Base-by-base conservation (phyloP, 1,140 invertebrate species). In the Tetramorium parvispinum region DNA sequence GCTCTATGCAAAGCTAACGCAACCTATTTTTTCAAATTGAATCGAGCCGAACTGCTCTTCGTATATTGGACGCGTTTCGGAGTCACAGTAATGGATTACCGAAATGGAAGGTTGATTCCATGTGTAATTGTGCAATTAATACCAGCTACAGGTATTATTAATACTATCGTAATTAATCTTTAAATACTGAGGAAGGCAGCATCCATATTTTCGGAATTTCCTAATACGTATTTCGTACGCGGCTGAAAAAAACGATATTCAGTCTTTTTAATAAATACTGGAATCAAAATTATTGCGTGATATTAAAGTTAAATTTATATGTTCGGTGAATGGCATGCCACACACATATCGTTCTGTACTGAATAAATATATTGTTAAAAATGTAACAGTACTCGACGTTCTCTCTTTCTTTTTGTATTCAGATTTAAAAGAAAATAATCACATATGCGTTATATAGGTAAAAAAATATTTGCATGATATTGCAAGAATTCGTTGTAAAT, bases 1-100 rank as follows among this genome's bases (percentile, higher is more conserved):
- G 68, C 85, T 85, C 78, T 73, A 73, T 79, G 85, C 65, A 77
- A 85, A 76, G 88, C 65, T 87, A 86, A 71, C 79, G 71, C 78
- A 83, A 89, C 73, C 89, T 90, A 89, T 90, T 89, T 90, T 90
- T 90, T 90, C 82, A 83, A 89, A 89, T 89, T 89, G 88, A 89
- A 90, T 87, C 81, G 85, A 32, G 27, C 81, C 88, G 65, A 18
- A 49, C 85, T 79, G 49, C 88, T 85, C 83, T 85, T 63, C 59
- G 70, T 61, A 81, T 90, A 90, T 90, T 89, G 88, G 43, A 83
- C 65, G 49, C 24, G 81, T 59, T 70, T 70, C 65, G 13, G 63
- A 53, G 40, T 63, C 61, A 51, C 87, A 46, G 73, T 89, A 82
- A 89, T 86, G 79, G 79, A 83, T 61, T 68, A 53, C 27, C 68